Conservation (phyloP, 2,113 vertebrate species). For the Mormoops blainvillei region DNA sequence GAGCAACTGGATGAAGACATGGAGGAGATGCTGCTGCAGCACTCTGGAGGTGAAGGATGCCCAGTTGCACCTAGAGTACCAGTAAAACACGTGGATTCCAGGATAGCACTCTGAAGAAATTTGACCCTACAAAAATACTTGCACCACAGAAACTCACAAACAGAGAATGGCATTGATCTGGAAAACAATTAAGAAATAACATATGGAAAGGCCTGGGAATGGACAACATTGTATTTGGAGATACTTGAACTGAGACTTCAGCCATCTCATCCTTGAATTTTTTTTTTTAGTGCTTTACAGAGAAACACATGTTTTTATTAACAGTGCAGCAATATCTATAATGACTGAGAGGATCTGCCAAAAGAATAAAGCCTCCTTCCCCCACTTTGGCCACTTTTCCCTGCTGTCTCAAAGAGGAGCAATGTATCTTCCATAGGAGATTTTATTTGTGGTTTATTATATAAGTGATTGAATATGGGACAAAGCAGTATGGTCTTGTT, state of each 20-base stretch:
- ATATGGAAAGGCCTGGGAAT: slow-evolving; percentile 58
- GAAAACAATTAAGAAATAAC: slow-evolving; percentile 99
- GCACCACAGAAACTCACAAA: not conserved
- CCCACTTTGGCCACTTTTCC: slow-evolving; percentile 50
- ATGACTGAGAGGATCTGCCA: slow-evolving; percentile 80
- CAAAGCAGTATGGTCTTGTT: slow-evolving; percentile 73
- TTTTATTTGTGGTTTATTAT: slow-evolving; percentile 78
- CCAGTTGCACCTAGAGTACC: not conserved
- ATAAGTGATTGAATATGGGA: slow-evolving; percentile 71
- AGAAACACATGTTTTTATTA: slow-evolving; percentile 84
- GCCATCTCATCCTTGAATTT: slow-evolving; percentile 72
- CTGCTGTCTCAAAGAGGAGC: slow-evolving; percentile 46
- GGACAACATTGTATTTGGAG: slow-evolving; percentile 58
- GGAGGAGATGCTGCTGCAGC: slow-evolving; percentile 81
- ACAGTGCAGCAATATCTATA: slow-evolving; percentile 81
- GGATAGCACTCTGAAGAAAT: not conserved
- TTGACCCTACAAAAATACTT: not conserved
- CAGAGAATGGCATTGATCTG: slow-evolving; percentile 99
- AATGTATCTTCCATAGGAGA: slow-evolving; percentile 72
- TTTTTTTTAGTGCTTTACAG: slow-evolving; percentile 82
- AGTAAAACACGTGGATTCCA: not conserved
- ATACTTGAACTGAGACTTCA: slow-evolving; percentile 71
- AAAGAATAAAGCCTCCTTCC: slow-evolving; percentile 70
- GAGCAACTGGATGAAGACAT: slow-evolving; percentile 98
- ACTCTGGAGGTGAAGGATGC: not conserved